phyloP scores from a whole-genome alignment of 30 jellyfish, hydroid and myxozoan species.

The Calvadosia cruxmelitensis region DNA sequence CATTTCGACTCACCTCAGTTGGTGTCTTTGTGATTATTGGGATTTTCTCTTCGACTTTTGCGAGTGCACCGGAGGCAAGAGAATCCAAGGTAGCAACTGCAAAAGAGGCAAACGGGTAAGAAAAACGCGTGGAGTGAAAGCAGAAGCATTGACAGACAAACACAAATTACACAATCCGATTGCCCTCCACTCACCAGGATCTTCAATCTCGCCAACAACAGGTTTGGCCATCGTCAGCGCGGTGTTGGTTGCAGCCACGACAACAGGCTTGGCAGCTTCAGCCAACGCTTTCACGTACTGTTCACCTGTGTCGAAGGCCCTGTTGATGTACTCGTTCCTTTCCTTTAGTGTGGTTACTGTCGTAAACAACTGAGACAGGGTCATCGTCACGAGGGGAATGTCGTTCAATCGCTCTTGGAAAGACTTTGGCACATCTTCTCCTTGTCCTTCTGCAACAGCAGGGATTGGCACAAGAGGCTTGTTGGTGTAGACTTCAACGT shows the following conservation, averaged over 20 bases:
- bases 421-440: constrained; percentile 37
- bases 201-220: constrained; percentile 81
- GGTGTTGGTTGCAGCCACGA: constrained; percentile 74
- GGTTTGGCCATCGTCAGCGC: constrained; percentile 92
- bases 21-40: constrained; percentile 88
- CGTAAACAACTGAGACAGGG: constrained; percentile 71
- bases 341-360: constrained; percentile 52
- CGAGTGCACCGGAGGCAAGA: constrained; percentile 79
- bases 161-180: not conserved
- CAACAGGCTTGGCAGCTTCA: constrained; percentile 88
- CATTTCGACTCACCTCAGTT: constrained; percentile 48
- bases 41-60: constrained; percentile 78
- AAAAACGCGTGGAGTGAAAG: not conserved
- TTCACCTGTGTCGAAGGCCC: constrained; percentile 82
- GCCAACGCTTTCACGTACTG: constrained; percentile 50
- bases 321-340: constrained; percentile 57
- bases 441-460: constrained; percentile 3
- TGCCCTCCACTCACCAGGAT: constrained; percentile 50
- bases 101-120: not conserved
- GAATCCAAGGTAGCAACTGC: constrained; percentile 61
- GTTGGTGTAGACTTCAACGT: not conserved
- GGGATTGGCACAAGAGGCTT: not conserved
- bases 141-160: not conserved
- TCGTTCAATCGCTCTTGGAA: constrained; percentile 86
- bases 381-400: constrained; percentile 76